Conservation (phyloP, 1,140 invertebrate genomes). For the Pseudomyrmex sp. region DNA sequence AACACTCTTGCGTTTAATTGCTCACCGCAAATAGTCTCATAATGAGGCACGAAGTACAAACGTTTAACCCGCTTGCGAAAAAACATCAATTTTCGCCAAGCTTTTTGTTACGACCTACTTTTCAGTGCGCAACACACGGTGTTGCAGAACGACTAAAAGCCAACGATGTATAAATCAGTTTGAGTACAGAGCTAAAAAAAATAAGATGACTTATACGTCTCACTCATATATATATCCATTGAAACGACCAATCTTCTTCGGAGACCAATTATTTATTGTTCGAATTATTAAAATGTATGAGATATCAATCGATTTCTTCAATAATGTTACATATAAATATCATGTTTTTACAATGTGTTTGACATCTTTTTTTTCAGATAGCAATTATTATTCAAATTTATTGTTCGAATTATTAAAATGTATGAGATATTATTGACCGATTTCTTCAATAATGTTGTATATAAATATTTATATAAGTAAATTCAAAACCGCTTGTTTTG, state of each 20-base stretch:
- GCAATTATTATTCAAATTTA: too few relatives aligned
- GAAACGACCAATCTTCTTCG: too few relatives aligned
- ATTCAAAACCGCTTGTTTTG: too few relatives aligned
- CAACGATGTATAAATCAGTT: slow-evolving; percentile 16
- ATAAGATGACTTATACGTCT: neutral
- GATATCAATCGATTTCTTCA: neutral
- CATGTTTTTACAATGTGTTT: neutral
- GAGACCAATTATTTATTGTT: too few relatives aligned
- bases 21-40: neutral
- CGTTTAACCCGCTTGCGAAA: slow-evolving; percentile 37
- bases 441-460: too few relatives aligned
- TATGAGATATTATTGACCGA: neutral
- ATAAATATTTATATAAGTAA: neutral
- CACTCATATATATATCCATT: neutral
- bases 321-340: neutral
- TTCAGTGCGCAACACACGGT: neutral
- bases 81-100: slow-evolving; percentile 4
- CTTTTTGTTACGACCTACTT: neutral
- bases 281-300: too few relatives aligned
- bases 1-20: neutral
- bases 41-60: slow-evolving; percentile 1
- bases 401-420: too few relatives aligned
- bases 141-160: slow-evolving; percentile 1
- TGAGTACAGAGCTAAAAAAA: neutral
- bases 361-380: neutral